phyloP scores from a whole-genome alignment of 1,140 invertebrate species.

The Sycophaga agraensis region DNA sequence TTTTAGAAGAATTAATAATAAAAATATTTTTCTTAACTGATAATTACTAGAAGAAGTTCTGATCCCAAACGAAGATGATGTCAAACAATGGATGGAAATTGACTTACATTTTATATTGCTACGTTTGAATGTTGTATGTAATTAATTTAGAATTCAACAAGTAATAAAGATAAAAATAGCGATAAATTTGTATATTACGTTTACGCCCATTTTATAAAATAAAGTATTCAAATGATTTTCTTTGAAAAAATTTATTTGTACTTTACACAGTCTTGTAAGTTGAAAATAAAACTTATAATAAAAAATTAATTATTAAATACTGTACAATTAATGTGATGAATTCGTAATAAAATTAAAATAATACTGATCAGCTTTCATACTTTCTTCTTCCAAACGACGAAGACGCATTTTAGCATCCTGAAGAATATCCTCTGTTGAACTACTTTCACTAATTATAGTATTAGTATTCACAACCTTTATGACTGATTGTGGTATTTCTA shows the following conservation, averaged over 20 bases:
- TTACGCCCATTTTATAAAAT: constrained; percentile 53
- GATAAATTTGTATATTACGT: constrained; percentile 53
- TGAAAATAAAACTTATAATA: background rate
- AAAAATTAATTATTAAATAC: constrained; percentile 26
- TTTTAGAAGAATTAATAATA: too few relatives aligned
- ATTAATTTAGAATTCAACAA: constrained; percentile 51
- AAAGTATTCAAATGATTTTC: constrained; percentile 30
- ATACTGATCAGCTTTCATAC: constrained; percentile 48
- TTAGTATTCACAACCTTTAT: constrained; percentile 34
- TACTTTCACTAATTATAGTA: constrained; percentile 49
- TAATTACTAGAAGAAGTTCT: constrained; percentile 60
- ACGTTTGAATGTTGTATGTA: constrained; percentile 58
- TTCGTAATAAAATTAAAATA: constrained; percentile 48
- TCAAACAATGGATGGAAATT: constrained; percentile 44
- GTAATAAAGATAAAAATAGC: constrained; percentile 52
- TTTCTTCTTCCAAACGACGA: constrained; percentile 50
- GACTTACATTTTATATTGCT: constrained; percentile 57
- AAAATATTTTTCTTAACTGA: constrained; percentile 51
- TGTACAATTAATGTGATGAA: constrained; percentile 33
- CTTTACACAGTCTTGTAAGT: background rate
- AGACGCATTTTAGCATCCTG: constrained; percentile 52
- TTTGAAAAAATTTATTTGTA: constrained; percentile 8
- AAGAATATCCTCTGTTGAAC: constrained; percentile 54
- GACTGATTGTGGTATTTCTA: constrained; percentile 31
- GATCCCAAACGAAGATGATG: constrained; percentile 63